Evolutionary conservation across 2,888 invertebrate species (phyloP), one percentile per base, ranked within the genome.

Genomic region (Trissolcus brochymenae): DNA sequence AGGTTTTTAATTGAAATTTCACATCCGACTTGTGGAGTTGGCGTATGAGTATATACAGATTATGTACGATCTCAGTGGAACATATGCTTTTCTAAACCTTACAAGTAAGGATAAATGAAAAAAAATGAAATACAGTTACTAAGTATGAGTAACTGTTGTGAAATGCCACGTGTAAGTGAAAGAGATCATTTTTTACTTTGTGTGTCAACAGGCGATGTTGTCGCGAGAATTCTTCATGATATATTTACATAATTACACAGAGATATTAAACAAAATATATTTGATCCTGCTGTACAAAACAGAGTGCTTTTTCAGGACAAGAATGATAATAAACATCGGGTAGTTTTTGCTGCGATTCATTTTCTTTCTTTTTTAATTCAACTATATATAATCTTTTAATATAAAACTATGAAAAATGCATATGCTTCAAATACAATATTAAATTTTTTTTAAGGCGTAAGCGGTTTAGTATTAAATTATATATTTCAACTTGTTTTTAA

Each of bases 191-290:
- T 59, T 65, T 65, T 56, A 55, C 25, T 64, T 16, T 17, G 16
- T 9, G 11, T 35, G 56, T 49, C 65, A 65, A 49, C 35, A 4
- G 21, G 16, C 41, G 13, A 7, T 57, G 66, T 57, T 57, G 16
- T 35, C n/a, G 51, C 51, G 41, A n/a, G n/a, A 59, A 43, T 68
- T 29, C 60, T 53, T 68, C 29, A 56, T 68, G 59, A 68, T 68
- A 60, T 60, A 68, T 68, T 60, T 14, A 60, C 54, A 60, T 60
- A 68, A 68, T 68, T 68, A 68, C 59, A 43, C 19, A 68, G 60
- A 60, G 54, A 68, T 68, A 68, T 60, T 19, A 29, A 54, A 53
- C 54, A 68, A 68, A 68, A 14, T 60, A 60, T 54, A 54, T 54
- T 56, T 66, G 50, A 65, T n/a, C 13, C 16, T 6, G 11, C 21